Base-by-base conservation (phyloP, 2,113 vertebrate species). In the Amblyornis subalaris region DNA sequence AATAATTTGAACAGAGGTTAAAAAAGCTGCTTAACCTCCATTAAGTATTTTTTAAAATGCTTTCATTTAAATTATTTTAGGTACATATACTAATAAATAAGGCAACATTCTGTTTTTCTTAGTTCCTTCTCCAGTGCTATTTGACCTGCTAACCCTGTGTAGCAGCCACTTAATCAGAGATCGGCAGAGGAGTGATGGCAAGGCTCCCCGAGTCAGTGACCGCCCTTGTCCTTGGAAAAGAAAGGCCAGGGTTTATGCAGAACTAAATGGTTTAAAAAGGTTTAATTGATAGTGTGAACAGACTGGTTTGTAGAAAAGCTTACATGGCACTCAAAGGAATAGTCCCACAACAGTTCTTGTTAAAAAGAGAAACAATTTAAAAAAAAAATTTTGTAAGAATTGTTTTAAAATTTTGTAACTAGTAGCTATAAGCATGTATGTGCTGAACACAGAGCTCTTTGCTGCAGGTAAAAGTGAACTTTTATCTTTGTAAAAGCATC, bases 11-110 rank as follows among this genome's bases (percentile, higher is more conserved):
- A 94, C 95, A 97, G 97, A 97, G 98, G 98, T 98, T 98, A 98
- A 97, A 97, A 98, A 98, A 96, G 78, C 97, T 96, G 97, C 96
- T 98, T 98, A 98, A 97, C 97, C 97, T 97, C 97, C 97, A 98
- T 97, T 98, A 98, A 98, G 94, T 97, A 98, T 98, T 98, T 98
- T 98, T 42, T 84, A 80, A 98, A 98, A 98, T 97, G 97, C 94
- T 97, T 97, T 97, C 94, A 96, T 97, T 98, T 97, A 97, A 97
- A 98, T 97, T 98, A 97, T 98, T 98, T 98, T 98, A 96, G 97
- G 85, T 97, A 88, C 79, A 69, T 94, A 80, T 76, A 92, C 77
- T 96, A 97, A 98, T 98, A 98, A 98, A 98, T 97, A 98, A 53
- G 82, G 95, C 95, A 90, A 67, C 66, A 48, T 96, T 94, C 85